Base-by-base conservation (phyloP, 1,140 invertebrate genomes). In the Laupala kohalensis region DNA sequence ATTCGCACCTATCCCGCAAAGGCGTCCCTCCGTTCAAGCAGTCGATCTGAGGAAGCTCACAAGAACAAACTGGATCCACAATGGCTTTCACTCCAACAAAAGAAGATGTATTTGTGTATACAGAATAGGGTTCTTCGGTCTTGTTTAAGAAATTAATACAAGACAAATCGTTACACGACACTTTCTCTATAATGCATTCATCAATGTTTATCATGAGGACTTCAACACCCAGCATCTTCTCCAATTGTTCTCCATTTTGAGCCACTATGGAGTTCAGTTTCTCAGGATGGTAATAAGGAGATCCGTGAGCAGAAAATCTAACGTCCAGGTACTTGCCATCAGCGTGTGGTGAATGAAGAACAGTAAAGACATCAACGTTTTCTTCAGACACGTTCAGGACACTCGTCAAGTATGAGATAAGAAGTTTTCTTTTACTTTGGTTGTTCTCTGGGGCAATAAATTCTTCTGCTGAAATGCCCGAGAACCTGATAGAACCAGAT, bases 311-410 rank as follows among this genome's bases (percentile, higher is more conserved):
- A 0, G 94, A 92, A 79, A 92, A 98, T 74, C 95, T 82, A 0
- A 97, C 90, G 78, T 98, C 95, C 37, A 93, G 77, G 0, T 85
- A 77, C 5, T 81, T 83, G 25, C 81, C 83, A 66, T 87, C 86
- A 71, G 83, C 80, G 27, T 85, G 84, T 0, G 85, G 84, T 5
- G 89, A 89, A 74, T 86, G 86, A 4, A 93, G 83, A 0, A 97
- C 92, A 0, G 94, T 96, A 75, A 98, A 96, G 0, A 98, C 88
- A 78, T 97, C 94, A 5, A 98, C 91, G 80, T 97, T 96, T 26
- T 91, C 85, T 63, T 86, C 77, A 0, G 88, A 88, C 0, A 89
- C 88, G 75, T 93, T 93, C 69, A 94, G 85, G 9, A 95, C 85
- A 70, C 85, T 82, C 0, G 92, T 84, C 2, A 97, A 81, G 64